Percentiles rank a stretch among this genome's conserved stretches.
Evolutionary conservation across 1,140 invertebrate genomes (phyloP).

Genomic region (Drosophila repleta): DNA sequence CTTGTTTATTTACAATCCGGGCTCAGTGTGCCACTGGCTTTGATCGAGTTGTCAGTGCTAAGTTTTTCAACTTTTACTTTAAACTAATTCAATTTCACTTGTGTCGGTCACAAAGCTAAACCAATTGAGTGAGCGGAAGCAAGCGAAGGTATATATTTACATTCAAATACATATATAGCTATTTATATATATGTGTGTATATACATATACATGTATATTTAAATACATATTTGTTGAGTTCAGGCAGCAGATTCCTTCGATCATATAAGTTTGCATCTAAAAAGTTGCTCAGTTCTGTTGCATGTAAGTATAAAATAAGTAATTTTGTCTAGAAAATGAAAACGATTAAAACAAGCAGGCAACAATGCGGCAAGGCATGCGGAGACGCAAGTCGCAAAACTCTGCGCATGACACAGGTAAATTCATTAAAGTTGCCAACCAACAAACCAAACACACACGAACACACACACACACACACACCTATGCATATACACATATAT

Average conservation of each 20-base stretch:
- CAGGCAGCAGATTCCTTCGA: conserved; percentile 59
- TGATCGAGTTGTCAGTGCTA: conserved; percentile 63
- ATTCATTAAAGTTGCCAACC: conserved; percentile 75
- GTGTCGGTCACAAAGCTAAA: conserved; percentile 66
- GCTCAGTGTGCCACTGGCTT: conserved; percentile 45
- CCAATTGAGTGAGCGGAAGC: conserved; percentile 56
- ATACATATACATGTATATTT: no score
- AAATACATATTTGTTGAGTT: neutral
- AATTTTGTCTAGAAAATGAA: conserved; percentile 50
- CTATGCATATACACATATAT: neutral
- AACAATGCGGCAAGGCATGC: conserved; percentile 32
- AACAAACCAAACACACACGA: conserved; percentile 21
- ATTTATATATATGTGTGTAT: no score
- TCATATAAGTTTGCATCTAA: conserved; percentile 19
- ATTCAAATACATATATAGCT: conserved; percentile 14
- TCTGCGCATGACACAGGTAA: conserved; percentile 66
- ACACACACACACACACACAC: conserved; percentile 1
- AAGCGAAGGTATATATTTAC: conserved; percentile 17
- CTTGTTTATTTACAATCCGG: conserved; percentile 41
- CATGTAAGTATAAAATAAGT: conserved; percentile 52
- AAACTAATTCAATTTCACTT: conserved; percentile 66
- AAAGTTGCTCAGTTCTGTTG: conserved; percentile 25
- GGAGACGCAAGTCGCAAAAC: conserved; percentile 26
- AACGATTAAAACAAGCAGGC: conserved; percentile 58
- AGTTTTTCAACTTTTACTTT: conserved; percentile 52